Evolutionary conservation across 2,888 invertebrate species (phyloP), one percentile per base, ranked within the genome.

Genomic region (Melieria omissa): DNA sequence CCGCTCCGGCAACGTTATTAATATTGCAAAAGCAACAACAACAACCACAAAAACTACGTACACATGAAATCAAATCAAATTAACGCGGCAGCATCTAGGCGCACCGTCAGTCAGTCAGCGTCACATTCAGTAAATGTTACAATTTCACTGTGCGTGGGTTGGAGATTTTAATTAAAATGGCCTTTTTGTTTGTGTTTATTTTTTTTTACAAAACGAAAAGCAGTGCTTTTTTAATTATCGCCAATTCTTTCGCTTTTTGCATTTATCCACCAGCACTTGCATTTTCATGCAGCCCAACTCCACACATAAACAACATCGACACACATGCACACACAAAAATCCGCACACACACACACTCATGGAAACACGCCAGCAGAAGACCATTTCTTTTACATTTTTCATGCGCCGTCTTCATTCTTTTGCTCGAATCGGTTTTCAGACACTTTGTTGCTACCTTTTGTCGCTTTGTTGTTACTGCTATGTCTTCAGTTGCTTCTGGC

Each of bases 41-140:
- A 61, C 49, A 44, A 29, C 55, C 14, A 61, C 42, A 61, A 61
- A 45, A 70, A 10, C 45, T 60, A 45, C 58, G 45, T 49, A 67
- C 73, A 41, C 63, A 62, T 74, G 44, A 63, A 44, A 63, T 73
- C 76, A 70, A 73, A 54, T 70, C 73, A 65, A 57, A 29, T 29
- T 61, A 52, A 65, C 41, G 63, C 64, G 54, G 52, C 78, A 76
- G 54, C 16, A 60, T 55, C 41, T 10, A 52, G 54, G 52, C 29
- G 29, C 29, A 29, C 29, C 29, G 29, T 29, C 29, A 29, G 29
- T 2, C 29, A 29, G 1, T 29, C 1, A 29, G 29, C 29, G 29
- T 3, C 29, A 29, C 29, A 29, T 29, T 29, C 29, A 29, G 29
- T 29, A 29, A 29, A 29, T 29, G 29, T 29, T 29, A 29, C 29